phyloP scores from a whole-genome alignment of 1,140 invertebrate genomes.

The Phortica variegata region DNA sequence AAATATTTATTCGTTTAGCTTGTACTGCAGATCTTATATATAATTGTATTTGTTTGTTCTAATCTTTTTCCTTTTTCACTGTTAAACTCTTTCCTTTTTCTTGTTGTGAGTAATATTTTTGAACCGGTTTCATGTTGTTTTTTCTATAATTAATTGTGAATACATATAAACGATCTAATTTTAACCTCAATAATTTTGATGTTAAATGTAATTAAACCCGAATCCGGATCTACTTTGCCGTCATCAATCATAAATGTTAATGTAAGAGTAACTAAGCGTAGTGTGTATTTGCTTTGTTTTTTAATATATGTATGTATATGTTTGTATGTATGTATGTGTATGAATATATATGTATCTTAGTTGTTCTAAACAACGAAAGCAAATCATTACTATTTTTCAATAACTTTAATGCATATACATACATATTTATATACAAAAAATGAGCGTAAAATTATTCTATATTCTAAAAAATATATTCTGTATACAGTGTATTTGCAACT shows the following conservation, averaged over 20 bases:
- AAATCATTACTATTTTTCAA: conserved; percentile 3
- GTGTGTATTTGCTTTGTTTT: neutral
- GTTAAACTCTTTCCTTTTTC: neutral
- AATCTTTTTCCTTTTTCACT: neutral
- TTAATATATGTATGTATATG: conserved; percentile 10
- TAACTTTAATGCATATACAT: conserved; percentile 14
- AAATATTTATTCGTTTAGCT: conserved; percentile 12
- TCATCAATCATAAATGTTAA: neutral
- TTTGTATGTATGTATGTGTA: conserved; percentile 5
- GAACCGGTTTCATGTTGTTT: neutral
- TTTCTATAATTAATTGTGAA: neutral
- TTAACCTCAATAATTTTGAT: neutral
- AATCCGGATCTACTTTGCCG: too few species aligned
- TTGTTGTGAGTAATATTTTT: neutral
- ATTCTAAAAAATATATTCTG: neutral
- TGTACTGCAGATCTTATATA: neutral
- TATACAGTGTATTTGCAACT: conserved; percentile 21
- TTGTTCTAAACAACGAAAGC: neutral
- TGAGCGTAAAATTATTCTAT: too few species aligned
- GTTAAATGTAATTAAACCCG: too few species aligned
- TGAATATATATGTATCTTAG: conserved; percentile 1
- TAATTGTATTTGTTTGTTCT: conserved; percentile 4
- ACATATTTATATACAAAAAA: neutral
- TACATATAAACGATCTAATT: neutral
- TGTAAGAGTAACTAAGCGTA: neutral